Base-by-base conservation (phyloP, 2,888 invertebrate species). In the Loripinus fragilis region DNA sequence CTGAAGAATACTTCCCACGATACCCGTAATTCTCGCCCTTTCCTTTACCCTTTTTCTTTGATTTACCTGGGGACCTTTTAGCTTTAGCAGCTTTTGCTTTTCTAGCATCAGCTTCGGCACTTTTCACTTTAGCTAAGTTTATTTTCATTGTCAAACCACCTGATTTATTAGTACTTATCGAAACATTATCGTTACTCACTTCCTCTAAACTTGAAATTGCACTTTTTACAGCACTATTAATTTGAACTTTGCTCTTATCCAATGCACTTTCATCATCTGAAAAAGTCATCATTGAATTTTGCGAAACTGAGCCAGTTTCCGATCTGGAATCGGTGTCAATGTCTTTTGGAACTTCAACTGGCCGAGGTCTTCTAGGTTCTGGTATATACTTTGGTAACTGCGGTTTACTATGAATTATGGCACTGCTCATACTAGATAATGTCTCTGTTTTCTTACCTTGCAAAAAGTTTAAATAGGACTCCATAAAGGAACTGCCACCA, bases 381-480 rank as follows among this genome's bases (percentile, higher is more conserved):
- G 92, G 92, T 65, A 91, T 89, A 81, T 92, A 92, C 74, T 92
- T 92, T 65, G 92, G 92, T 78, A 92, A 78, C 82, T 88, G 87
- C 42, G 92, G 92, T 80, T 89, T 90, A 66, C 86, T 87, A 52
- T 84, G 81, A 50, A 91, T 87, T 50, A 89, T 87, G 78, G 90
- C 87, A 77, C 87, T 89, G 75, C 90, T 91, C 50, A 92, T 90
- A 78, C 91, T 91, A 7, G 91, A 91, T 65, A 93, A 80, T 8
- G 93, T 93, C 80, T 93, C 92, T 48, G 89, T 90, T 71, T 92
- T 92, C 71, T 92, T 90, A 20, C 93, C 93, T 83, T 91, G 90
- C 35, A 92, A 76, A 79, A 92, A 93, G 79, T 88, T 91, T 33
- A 93, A 80, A 74, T 90, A 93, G 15, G 90, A 91, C 68, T 88